Evolutionary conservation across 2,888 invertebrate genomes (phyloP), one percentile per base, ranked within the genome.

Genomic region (Ariolimax columbianus): DNA sequence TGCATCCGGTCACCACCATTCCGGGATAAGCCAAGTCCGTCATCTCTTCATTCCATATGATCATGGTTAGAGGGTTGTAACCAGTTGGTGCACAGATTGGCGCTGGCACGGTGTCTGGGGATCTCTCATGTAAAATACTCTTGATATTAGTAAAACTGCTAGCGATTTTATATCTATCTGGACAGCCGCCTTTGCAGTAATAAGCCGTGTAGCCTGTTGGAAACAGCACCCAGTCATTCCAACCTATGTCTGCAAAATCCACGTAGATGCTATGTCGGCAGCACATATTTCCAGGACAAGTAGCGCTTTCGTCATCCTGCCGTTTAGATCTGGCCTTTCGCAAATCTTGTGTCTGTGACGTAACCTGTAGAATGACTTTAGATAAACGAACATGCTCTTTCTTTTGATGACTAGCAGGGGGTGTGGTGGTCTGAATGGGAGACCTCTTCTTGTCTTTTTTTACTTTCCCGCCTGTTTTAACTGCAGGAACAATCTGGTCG

Each of bases 181-280:
- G 72, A n/a, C 84, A 84, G 38, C 26, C 40, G 0, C 84, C 84
- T 43, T 84, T 68, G 72, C 84, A 84, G 38, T 63, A 78, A 30
- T 68, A 84, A 2, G 78, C 78, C 2, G 63, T 66, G 40, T 55
- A 78, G 30, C 78, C 78, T 9, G 26, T 11, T 7, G 84, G 84
- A 7, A 3, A n/a, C 11, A 83, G 4, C 19, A 78, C 78, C 78
- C 70, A 72, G 7, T 79, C 72, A 26, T 19, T n/a, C 78, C 78
- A 78, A 4, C 84, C 84, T 26, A 84, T 84, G n/a, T 84, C 84
- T 23, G 4, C 59, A 26, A 84, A 78, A 55, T 47, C 30, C 9
- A 84, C 47, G 72, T 78, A 51, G 40, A 84, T 78, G 40, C 70
- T 84, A 19, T 84, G 78, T 23, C 55, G 26, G 66, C 79, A 78